Conservation (phyloP, 2,888 invertebrate species). For the Acleris emargana region DNA sequence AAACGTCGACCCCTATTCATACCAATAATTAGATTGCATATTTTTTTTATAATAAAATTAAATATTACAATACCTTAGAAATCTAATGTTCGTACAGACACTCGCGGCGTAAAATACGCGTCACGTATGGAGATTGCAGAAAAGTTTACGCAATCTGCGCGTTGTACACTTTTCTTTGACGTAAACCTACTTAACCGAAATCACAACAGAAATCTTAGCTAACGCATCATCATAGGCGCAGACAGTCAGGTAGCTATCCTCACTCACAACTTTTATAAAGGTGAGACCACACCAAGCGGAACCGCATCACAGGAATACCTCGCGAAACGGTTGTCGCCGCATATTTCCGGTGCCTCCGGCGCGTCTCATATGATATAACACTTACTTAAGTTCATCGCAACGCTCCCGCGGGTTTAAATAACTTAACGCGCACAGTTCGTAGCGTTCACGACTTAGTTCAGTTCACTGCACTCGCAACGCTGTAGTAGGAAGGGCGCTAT, state of each 20-base stretch:
- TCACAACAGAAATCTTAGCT: too few species aligned
- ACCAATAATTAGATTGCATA: slow-evolving; percentile 1
- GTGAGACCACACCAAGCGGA: too few species aligned
- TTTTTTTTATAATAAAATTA: slow-evolving; percentile 11
- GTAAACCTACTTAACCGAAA: too few species aligned
- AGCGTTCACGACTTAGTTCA: not conserved
- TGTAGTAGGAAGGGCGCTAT: slow-evolving; percentile 48
- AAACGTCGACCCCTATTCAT: slow-evolving; percentile 6
- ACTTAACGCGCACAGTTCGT: slow-evolving; percentile 5
- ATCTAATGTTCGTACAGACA: slow-evolving; percentile 11
- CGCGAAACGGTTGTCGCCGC: too few species aligned
- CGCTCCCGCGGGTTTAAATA: slow-evolving; percentile 15
- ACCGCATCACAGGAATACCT: too few species aligned
- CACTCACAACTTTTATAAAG: too few species aligned
- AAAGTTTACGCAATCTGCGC: not conserved
- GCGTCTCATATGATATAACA: not conserved
- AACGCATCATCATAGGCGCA: too few species aligned
- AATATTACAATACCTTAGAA: slow-evolving; percentile 28
- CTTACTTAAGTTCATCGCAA: slow-evolving; percentile 4
- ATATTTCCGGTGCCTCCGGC: too few species aligned
- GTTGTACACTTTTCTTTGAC: not conserved
- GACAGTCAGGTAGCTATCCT: too few species aligned
- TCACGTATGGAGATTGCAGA: slow-evolving; percentile 27
- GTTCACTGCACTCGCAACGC: slow-evolving; percentile 9
- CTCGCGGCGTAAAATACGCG: not conserved